Base-by-base conservation (phyloP, 2,888 invertebrate genomes). In the Drosophila formosana region DNA sequence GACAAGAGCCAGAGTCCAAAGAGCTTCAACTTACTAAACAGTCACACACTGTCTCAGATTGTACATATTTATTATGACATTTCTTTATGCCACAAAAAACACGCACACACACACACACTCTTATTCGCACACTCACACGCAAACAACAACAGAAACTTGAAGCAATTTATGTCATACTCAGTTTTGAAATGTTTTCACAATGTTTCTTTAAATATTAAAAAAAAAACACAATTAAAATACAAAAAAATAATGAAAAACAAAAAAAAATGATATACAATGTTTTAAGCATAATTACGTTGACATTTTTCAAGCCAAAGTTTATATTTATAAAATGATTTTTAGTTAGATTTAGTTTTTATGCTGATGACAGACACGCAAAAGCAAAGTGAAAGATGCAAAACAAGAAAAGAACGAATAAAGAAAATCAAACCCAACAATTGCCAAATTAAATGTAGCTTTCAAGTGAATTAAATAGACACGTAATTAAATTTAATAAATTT, bases 371-470 rank as follows among this genome's bases (percentile, higher is more conserved):
- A 66, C 52, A 75, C 51, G 75, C 37, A 49, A 39, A 41, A 58
- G 25, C 43, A 53, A 23, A 69, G 67, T 51, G 9, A 46, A 45
- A 53, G 67, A 69, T 53, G 7, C 32, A 32, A 58, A 46, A 9
- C 9, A 55, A 57, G 60, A 63, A 57, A 67, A 60, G 52, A 60
- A 46, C 52, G 47, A 81, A 68, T 69, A 72, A 76, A 79, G 69
- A 62, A 88, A 89, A 89, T 90, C 89, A 89, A 90, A 92, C 91
- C 92, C 92, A 92, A 91, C 90, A 91, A 92, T 92, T 92, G 91
- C 92, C 92, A 91, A 91, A 91, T 91, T 91, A 90, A 86, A 87
- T 88, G 90, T 92, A 92, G 92, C 91, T 92, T 92, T 92, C 90
- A 90, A 88, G 78, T 88, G 87, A 87, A 82, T 80, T 70, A 87